Percentiles rank a stretch among this genome's conserved stretches.
phyloP scores from a whole-genome alignment of 92 coral and sea anemone genomes.

The Galaxea fascicularis region DNA sequence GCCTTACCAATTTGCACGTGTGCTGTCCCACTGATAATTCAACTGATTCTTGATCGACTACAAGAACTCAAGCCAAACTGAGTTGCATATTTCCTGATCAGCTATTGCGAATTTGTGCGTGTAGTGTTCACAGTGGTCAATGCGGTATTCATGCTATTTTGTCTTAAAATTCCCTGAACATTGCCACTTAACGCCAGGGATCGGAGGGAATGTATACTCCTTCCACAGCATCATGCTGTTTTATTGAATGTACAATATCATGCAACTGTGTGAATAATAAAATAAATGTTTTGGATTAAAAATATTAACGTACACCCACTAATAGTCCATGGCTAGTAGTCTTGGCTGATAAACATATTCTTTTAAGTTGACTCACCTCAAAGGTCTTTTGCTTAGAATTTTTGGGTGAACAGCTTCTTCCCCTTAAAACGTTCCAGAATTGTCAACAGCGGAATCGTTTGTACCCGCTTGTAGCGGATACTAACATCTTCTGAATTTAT shows the following conservation, averaged over 20 bases:
- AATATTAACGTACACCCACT: not conserved
- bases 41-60: too few relatives aligned
- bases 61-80: too few relatives aligned
- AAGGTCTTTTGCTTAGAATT: not conserved
- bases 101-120: not conserved
- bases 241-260: not conserved
- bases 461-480: not conserved
- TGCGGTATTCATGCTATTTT: constrained; percentile 21
- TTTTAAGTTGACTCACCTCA: not conserved
- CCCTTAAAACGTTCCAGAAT: not conserved
- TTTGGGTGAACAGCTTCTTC: not conserved
- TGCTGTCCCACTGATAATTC: not conserved
- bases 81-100: not conserved
- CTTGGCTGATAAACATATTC: not conserved
- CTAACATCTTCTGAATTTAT: constrained; percentile 18
- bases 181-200: constrained; percentile 12
- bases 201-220: too few relatives aligned
- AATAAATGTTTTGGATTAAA: not conserved
- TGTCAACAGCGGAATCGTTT: constrained; percentile 39
- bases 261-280: not conserved
- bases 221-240: constrained; percentile 16
- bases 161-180: constrained; percentile 2
- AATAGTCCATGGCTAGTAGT: not conserved
- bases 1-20: too few relatives aligned
- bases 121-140: not conserved